Percentiles rank a stretch among this genome's conserved stretches.
Conservation (phyloP, 2,113 vertebrate species). For the Thunnus maccoyii region DNA sequence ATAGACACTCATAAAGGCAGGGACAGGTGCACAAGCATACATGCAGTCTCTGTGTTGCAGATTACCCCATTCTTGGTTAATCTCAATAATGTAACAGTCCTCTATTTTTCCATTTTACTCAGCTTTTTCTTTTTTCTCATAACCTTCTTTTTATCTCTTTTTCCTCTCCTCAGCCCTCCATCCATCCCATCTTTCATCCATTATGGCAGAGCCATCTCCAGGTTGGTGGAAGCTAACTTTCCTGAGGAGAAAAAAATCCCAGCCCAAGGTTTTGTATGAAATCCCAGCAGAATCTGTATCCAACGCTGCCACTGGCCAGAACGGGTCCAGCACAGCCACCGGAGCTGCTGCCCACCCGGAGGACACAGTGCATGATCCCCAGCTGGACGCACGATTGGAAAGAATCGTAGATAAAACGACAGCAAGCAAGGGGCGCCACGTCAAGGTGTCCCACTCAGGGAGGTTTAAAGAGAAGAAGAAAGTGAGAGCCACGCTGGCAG, state of each 20-base stretch:
- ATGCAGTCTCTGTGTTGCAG: background rate
- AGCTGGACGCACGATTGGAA: slow-evolving; percentile 88
- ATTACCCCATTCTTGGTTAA: no score
- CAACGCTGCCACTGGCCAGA: slow-evolving; percentile 55
- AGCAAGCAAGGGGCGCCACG: slow-evolving; percentile 89
- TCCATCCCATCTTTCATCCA: background rate
- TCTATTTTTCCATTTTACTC: background rate
- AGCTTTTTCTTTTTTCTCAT: background rate
- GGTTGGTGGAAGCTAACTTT: slow-evolving; percentile 95
- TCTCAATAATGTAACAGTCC: background rate
- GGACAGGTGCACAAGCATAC: no score
- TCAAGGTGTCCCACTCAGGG: slow-evolving; percentile 94
- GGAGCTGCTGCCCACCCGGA: background rate
- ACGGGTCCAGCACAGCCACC: background rate
- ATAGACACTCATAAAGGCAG: no score
- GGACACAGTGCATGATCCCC: slow-evolving; percentile 38
- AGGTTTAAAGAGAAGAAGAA: slow-evolving; percentile 96
- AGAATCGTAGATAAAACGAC: slow-evolving; percentile 92
- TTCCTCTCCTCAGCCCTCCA: slow-evolving; percentile 11
- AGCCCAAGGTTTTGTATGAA: slow-evolving; percentile 88
- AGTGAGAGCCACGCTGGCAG: slow-evolving; percentile 86
- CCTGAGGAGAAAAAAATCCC: slow-evolving; percentile 89
- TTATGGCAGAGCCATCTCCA: slow-evolving; percentile 83
- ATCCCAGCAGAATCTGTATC: slow-evolving; percentile 81
- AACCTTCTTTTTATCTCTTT: background rate